These are phyloP conservation scores for Catalaphyllia jardinei DNA, from an alignment of 64 coral and sea anemone genomes.

Conservation along the genomic window DNA sequence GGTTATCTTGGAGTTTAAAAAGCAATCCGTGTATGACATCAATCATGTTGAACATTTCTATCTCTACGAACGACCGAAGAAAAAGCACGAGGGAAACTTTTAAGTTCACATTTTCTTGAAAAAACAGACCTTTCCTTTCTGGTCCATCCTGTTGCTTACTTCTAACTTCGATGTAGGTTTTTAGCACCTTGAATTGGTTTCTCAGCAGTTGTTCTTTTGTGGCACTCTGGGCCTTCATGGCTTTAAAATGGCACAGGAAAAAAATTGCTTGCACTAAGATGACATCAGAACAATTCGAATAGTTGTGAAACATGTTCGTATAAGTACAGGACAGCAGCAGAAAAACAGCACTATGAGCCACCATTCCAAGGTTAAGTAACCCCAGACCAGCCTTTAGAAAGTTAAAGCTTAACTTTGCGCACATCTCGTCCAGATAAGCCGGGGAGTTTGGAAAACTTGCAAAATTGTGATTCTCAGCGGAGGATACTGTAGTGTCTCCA, in stretches of 20 bases:
- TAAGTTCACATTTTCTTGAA: background rate
- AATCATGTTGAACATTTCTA: background rate
- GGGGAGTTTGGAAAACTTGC: background rate
- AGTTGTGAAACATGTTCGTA: background rate
- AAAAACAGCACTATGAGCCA: background rate
- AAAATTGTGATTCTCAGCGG: background rate
- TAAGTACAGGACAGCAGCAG: background rate
- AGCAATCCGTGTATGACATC: background rate
- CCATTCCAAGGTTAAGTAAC: background rate
- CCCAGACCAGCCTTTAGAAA: background rate
- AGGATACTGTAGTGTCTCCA: background rate
- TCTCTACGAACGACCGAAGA: background rate
- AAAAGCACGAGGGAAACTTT: background rate
- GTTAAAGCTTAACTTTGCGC: background rate
- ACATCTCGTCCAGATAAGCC: background rate
- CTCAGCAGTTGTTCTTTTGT: background rate
- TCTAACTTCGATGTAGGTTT: background rate
- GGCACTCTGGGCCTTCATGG: background rate
- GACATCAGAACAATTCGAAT: background rate
- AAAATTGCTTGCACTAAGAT: background rate
- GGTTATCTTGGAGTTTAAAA: background rate
- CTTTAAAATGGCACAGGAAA: background rate
- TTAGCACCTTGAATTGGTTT: background rate
- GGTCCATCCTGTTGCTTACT: background rate
- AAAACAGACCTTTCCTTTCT: background rate